phyloP scores from a whole-genome alignment of 2,113 vertebrate species.

The Protomyctophum bolini region DNA sequence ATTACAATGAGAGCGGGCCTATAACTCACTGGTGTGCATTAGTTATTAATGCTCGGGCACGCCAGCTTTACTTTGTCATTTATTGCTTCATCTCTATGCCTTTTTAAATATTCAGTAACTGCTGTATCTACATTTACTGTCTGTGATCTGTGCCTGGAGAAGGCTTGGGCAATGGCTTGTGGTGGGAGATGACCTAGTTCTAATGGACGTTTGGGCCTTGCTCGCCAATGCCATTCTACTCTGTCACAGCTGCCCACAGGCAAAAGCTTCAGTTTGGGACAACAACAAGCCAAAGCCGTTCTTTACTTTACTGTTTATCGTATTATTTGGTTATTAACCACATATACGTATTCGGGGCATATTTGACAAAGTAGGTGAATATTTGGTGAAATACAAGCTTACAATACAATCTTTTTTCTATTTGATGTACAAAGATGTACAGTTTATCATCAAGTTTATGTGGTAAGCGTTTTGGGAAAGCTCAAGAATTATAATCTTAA shows the following conservation, averaged over 20 bases:
- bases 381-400: too few species aligned
- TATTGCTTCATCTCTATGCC: slow-evolving; percentile 83
- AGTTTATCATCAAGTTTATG: too few species aligned
- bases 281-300: slow-evolving; percentile 21
- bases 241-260: slow-evolving; percentile 27
- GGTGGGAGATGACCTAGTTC: slow-evolving; percentile 67
- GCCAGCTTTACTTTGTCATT: slow-evolving; percentile 85
- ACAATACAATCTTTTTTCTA: too few species aligned
- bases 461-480: too few species aligned
- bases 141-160: slow-evolving; percentile 70
- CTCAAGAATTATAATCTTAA: too few species aligned
- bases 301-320: not conserved
- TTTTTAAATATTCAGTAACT: slow-evolving; percentile 86
- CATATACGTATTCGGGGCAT: too few species aligned
- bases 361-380: too few species aligned
- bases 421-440: too few species aligned
- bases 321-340: not conserved
- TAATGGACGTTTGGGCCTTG: slow-evolving; percentile 52
- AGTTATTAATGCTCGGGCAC: slow-evolving; percentile 83
- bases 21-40: slow-evolving; percentile 82
- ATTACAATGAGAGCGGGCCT: slow-evolving; percentile 79
- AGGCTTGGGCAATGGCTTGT: slow-evolving; percentile 55
- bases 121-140: slow-evolving; percentile 84
- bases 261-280: slow-evolving; percentile 18
- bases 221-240: slow-evolving; percentile 54